Conservation (phyloP, 2,113 vertebrate genomes). For the Tursiops truncatus region DNA sequence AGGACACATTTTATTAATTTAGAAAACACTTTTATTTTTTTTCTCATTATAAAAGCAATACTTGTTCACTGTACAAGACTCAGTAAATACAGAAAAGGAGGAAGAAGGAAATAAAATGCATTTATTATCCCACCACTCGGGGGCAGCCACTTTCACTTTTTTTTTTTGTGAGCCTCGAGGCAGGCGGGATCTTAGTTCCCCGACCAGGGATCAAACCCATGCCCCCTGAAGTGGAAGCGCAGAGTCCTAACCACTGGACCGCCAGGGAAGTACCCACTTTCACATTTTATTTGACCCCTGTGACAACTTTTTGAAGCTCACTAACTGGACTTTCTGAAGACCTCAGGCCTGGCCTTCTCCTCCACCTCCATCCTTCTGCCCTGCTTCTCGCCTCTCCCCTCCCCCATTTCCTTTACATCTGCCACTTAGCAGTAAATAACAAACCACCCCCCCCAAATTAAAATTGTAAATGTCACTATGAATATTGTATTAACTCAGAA, state of each 20-base stretch:
- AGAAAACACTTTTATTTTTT: not conserved
- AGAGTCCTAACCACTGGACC: not conserved
- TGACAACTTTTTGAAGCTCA: not conserved
- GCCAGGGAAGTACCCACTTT: not conserved
- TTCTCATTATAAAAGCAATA: slow-evolving; percentile 1
- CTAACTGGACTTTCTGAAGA: not conserved
- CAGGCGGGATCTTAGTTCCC: not conserved
- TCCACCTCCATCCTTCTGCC: not conserved
- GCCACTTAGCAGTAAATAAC: not conserved
- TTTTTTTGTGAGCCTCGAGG: not conserved
- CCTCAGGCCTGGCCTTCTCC: not conserved
- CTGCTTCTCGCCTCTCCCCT: not conserved
- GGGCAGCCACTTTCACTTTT: not conserved
- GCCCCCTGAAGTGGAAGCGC: not conserved
- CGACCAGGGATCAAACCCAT: not conserved
- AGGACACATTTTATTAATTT: slow-evolving; percentile 12
- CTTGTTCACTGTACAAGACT: not conserved
- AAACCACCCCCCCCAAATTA: not conserved
- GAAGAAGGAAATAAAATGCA: not conserved
- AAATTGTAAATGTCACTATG: not conserved
- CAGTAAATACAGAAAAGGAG: slow-evolving; percentile 7
- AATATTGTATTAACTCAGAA: not conserved
- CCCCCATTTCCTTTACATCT: not conserved
- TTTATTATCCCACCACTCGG: too few species aligned
- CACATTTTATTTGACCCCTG: not conserved